Evolutionary conservation across 1,140 invertebrate species (phyloP).

Genomic region (Drosophila nigrodunni): DNA sequence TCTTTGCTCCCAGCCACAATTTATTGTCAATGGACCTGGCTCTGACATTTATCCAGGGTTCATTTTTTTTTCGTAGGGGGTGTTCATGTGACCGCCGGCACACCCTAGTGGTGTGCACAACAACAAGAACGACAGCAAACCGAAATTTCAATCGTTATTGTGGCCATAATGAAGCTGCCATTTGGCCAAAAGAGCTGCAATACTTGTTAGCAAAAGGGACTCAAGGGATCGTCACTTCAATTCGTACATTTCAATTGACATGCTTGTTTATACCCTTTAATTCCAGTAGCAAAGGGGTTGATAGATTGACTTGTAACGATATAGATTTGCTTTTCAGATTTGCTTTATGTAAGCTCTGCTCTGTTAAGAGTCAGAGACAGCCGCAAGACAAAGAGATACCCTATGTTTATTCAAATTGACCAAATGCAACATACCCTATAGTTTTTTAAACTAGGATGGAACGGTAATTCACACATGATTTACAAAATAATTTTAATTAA

Average conservation of each 20-base stretch:
- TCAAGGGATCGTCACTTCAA: constrained; percentile 3
- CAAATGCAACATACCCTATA: too few species aligned
- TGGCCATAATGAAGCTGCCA: constrained; percentile 35
- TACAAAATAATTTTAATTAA: too few species aligned
- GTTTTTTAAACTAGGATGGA: too few species aligned
- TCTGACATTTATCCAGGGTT: constrained; percentile 27
- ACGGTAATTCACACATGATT: too few species aligned
- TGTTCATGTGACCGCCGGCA: constrained; percentile 28
- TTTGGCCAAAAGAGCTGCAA: constrained; percentile 26
- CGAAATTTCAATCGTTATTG: constrained; percentile 44
- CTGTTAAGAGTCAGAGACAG: too few species aligned
- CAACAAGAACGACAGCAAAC: constrained; percentile 1
- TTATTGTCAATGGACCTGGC: constrained; percentile 49
- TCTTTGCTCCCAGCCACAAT: constrained; percentile 55
- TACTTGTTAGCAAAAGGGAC: constrained; percentile 5
- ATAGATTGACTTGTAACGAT: too few species aligned
- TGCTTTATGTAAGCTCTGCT: too few species aligned
- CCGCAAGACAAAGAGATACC: too few species aligned
- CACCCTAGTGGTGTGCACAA: not conserved
- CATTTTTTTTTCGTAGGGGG: not conserved
- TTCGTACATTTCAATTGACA: constrained; percentile 2
- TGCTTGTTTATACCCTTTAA: too few species aligned
- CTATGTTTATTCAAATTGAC: too few species aligned
- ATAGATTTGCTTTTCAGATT: too few species aligned
- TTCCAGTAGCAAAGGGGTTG: too few species aligned